Base-by-base conservation (phyloP, 2,888 invertebrate species). In the Pristionchus japonicus region DNA sequence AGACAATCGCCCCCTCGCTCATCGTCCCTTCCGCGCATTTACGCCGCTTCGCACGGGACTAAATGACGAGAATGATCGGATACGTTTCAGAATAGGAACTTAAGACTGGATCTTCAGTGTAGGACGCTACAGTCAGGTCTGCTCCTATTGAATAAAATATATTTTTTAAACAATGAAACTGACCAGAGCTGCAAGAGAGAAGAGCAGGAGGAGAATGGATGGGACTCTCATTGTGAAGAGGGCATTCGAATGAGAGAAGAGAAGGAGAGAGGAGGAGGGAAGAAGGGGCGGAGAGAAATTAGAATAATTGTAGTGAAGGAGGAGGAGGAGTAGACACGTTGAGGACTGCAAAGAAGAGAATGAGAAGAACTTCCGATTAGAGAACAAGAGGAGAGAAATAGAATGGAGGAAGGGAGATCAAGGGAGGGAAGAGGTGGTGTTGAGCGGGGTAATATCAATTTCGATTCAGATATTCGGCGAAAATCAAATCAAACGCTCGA, bases 1-100 rank as follows among this genome's bases (percentile, higher is more conserved):
- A 90, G 83, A 94, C 91, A 74, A 94, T 93, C 77, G 91, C 91
- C 20, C 93, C 93, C 88, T 94, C 94, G 34, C 90, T 89, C 91
- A 92, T 90, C 49, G 92, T 89, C n/a, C 91, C 93, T 88, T 90
- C 91, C 23, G 93, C 92, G 90, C 94, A 94, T 91, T 93, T 92
- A 80, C 92, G 90, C 61, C 94, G 90, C 88, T 92, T 92, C n/a
- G 89, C 91, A 87, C 89, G 89, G 37, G 89, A 90, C 91, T 91
- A 88, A 89, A 91, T 88, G 23, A 15, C 11, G 57, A 13, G 20
- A 84, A 31, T 7, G 4, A 34, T 57, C 34, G 4, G 57, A 23
- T 57, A 84, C 40, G 49, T 61, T 86, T n/a, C 27, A 34, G 37
- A 84, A 7, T 64, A 67, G 20, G 37, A 23, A 37, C 27, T 20